Conservation (phyloP, 2,797 vertebrate genomes). For the Crocidura indochinensis region DNA sequence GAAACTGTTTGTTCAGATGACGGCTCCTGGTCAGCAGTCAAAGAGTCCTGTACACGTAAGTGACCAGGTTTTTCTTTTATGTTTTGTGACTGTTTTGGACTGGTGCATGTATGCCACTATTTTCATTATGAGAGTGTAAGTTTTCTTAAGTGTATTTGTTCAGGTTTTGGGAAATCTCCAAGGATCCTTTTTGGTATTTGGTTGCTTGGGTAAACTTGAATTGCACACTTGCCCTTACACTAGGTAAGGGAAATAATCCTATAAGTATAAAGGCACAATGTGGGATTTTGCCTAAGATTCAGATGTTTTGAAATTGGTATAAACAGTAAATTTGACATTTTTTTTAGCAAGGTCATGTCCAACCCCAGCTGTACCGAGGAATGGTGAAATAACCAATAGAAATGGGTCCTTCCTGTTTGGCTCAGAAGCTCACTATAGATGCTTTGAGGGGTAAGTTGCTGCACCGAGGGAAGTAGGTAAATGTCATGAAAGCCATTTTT, state of each 20-base stretch:
- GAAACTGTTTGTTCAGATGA: neutral
- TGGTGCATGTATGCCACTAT: neutral
- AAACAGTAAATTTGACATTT: slow-evolving; percentile 28
- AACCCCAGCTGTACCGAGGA: accelerated
- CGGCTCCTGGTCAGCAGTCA: slow-evolving; percentile 37
- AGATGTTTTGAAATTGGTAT: slow-evolving; percentile 33
- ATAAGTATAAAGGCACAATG: slow-evolving; percentile 4
- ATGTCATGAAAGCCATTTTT: slow-evolving; percentile 42
- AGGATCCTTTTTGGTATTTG: neutral
- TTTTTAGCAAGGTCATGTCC: slow-evolving; percentile 66
- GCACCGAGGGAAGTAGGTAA: slow-evolving; percentile 52
- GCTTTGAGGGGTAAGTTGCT: slow-evolving; percentile 71
- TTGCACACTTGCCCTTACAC: neutral
- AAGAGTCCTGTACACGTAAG: slow-evolving; percentile 72
- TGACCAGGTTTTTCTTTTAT: neutral
- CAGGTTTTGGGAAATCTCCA: slow-evolving; percentile 60
- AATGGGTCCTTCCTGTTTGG: neutral
- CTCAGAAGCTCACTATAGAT: neutral
- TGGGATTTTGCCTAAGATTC: slow-evolving; percentile 53
- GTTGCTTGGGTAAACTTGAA: neutral
- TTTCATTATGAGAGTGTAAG: slow-evolving; percentile 34
- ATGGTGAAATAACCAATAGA: neutral
- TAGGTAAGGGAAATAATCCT: neutral
- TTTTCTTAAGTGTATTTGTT: slow-evolving; percentile 42
- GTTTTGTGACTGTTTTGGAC: slow-evolving; percentile 12